Percentiles rank a stretch among this genome's conserved stretches.
Evolutionary conservation across 2,888 invertebrate species (phyloP).

Genomic region (Phortica magna): DNA sequence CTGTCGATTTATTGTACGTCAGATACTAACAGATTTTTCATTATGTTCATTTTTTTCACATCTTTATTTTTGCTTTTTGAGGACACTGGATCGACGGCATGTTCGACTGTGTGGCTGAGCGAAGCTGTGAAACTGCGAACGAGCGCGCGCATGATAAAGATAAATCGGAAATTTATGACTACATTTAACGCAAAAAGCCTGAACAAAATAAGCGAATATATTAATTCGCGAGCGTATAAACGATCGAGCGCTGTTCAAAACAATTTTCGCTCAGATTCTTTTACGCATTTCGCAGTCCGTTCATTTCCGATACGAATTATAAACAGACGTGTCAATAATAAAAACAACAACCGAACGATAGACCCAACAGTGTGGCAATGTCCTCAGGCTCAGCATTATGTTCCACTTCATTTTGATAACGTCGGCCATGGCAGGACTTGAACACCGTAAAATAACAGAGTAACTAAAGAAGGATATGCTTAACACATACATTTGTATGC

Average conservation of each 20-base stretch:
- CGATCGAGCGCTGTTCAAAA: neutral
- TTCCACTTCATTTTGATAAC: conserved; percentile 22
- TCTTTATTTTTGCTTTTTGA: neutral
- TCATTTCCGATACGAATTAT: conserved; percentile 28
- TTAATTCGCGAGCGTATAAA: conserved; percentile 22
- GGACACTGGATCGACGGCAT: neutral
- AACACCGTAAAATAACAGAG: neutral
- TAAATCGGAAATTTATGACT: conserved; percentile 34
- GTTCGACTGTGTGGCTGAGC: neutral
- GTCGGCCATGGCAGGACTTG: neutral
- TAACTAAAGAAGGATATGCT: no score
- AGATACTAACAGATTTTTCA: neutral
- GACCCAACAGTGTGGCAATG: neutral
- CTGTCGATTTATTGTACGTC: conserved; percentile 42
- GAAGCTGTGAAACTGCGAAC: conserved; percentile 1
- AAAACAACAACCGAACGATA: neutral
- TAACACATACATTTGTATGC: neutral
- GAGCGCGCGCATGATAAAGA: conserved; percentile 23
- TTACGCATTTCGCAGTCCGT: neutral
- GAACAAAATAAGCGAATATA: conserved; percentile 37
- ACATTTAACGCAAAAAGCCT: conserved; percentile 39
- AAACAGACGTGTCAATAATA: neutral
- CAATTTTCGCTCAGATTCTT: neutral
- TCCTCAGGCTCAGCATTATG: conserved; percentile 15
- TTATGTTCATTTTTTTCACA: neutral